These are phyloP conservation scores for Oryzias melastigma DNA, from an alignment of 2,113 vertebrate species.

Conservation along the genomic window DNA sequence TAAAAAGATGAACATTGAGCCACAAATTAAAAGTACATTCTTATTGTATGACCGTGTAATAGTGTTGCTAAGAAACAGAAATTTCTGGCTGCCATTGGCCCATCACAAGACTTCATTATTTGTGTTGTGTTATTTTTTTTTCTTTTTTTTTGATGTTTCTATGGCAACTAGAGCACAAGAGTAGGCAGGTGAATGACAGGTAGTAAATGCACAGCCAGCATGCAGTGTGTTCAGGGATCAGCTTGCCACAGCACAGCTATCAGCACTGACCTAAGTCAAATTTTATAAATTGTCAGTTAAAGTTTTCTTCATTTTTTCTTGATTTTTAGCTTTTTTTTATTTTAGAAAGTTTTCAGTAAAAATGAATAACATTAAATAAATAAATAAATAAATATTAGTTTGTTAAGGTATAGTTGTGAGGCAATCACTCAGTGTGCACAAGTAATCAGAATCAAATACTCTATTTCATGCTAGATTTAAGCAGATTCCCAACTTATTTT, in stretches of 20 bases:
- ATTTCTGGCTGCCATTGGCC: neutral
- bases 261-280: too few relatives aligned
- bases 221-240: slow-evolving; percentile 36
- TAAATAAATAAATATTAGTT: slow-evolving; percentile 63
- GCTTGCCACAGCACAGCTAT: slow-evolving; percentile 7
- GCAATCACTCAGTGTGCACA: slow-evolving; percentile 35
- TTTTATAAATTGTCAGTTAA: too few relatives aligned
- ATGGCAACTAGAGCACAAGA: slow-evolving; percentile 40
- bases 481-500: slow-evolving; percentile 42
- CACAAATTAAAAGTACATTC: neutral
- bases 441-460: slow-evolving; percentile 54
- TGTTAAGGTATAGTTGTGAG: slow-evolving; percentile 55
- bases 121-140: slow-evolving; percentile 1
- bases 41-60: neutral
- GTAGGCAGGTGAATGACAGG: slow-evolving; percentile 30
- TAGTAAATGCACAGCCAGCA: slow-evolving; percentile 10
- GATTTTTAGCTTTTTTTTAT: too few relatives aligned
- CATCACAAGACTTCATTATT: neutral
- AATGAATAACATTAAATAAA: slow-evolving; percentile 6
- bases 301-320: too few relatives aligned
- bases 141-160: slow-evolving; percentile 28
- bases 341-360: too few relatives aligned
- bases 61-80: slow-evolving; percentile 21
- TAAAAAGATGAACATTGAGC: neutral
- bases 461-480: slow-evolving; percentile 72